phyloP scores from a whole-genome alignment of 2,113 vertebrate species.

The Acanthochromis polyacanthus region DNA sequence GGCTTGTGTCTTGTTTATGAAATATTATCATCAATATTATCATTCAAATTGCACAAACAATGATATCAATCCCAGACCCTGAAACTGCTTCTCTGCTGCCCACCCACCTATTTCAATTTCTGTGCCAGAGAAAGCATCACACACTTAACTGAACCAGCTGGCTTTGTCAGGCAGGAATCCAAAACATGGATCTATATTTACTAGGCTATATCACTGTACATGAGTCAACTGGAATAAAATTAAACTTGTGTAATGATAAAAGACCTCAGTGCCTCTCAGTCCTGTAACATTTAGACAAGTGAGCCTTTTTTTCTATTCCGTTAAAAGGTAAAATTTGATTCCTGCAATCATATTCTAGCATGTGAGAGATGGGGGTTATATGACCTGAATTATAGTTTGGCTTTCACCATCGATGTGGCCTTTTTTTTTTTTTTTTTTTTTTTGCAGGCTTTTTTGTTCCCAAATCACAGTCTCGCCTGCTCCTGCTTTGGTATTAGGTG shows the following conservation, averaged over 20 bases:
- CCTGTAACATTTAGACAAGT: background rate
- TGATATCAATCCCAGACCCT: slow-evolving; percentile 60
- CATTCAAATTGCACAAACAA: slow-evolving; percentile 59
- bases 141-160: slow-evolving; percentile 74
- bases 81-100: slow-evolving; percentile 55
- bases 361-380: slow-evolving; percentile 6
- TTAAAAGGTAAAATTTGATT: background rate
- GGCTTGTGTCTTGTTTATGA: slow-evolving; percentile 52
- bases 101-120: slow-evolving; percentile 62
- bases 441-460: background rate
- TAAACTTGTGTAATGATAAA: slow-evolving; percentile 27
- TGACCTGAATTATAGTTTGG: background rate
- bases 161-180: slow-evolving; percentile 69
- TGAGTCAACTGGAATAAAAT: slow-evolving; percentile 64
- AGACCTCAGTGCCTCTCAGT: slow-evolving; percentile 23
- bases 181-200: slow-evolving; percentile 73
- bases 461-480: background rate
- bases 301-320: background rate
- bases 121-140: slow-evolving; percentile 67
- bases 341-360: background rate
- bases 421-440: background rate
- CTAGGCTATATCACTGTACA: slow-evolving; percentile 65
- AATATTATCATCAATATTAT: slow-evolving; percentile 51
- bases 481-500: slow-evolving; percentile 36
- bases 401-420: background rate